phyloP scores from a whole-genome alignment of 2,113 vertebrate species.

The Monarcha castaneiventris region DNA sequence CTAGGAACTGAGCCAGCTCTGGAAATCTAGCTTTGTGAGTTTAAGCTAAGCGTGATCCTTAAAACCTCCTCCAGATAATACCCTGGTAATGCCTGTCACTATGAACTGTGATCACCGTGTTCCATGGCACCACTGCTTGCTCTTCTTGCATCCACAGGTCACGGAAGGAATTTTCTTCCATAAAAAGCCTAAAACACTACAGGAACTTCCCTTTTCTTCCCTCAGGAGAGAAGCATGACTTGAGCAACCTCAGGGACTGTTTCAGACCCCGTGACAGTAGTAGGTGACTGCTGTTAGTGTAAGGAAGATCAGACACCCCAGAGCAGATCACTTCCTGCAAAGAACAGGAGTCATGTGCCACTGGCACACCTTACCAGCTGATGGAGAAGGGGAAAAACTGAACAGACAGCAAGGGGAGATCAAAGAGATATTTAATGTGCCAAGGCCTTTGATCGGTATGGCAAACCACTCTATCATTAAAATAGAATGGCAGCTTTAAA shows the following conservation, averaged over 20 bases:
- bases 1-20: not conserved
- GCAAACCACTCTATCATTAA: not conserved
- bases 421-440: not conserved
- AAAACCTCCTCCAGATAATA: not conserved
- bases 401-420: not conserved
- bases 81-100: not conserved
- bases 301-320: not conserved
- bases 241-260: not conserved
- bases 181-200: not conserved
- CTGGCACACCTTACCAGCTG: not conserved
- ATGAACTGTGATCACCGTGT: not conserved
- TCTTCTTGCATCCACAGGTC: not conserved
- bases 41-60: not conserved
- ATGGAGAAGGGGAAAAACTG: not conserved
- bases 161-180: accelerated
- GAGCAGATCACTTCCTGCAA: not conserved
- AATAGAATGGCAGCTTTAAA: not conserved
- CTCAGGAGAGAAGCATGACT: not conserved
- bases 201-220: not conserved
- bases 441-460: not conserved
- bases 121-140: not conserved
- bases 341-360: not conserved
- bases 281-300: not conserved
- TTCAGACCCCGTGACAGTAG: not conserved
- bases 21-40: not conserved